Percentiles rank a stretch among this genome's conserved stretches.
phyloP scores from a whole-genome alignment of 1,140 invertebrate genomes.

The Plectrocnemia conspersa region DNA sequence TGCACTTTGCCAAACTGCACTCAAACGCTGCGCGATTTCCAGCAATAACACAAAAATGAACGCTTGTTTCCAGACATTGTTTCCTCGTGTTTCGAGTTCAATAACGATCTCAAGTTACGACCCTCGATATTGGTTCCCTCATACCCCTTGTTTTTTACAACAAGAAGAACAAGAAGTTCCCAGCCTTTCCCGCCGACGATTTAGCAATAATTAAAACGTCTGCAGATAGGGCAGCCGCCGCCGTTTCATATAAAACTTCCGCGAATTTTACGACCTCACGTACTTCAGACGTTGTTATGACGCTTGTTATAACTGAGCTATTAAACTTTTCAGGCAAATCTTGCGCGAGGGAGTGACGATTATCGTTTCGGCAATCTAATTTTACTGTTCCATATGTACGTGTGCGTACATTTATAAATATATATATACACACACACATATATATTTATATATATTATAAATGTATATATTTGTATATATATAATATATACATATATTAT shows the following conservation, averaged over 20 bases:
- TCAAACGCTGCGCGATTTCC: background rate
- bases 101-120: slow-evolving; percentile 13
- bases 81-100: background rate
- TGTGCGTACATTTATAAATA: background rate
- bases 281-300: background rate
- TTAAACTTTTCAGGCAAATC: background rate
- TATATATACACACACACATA: slow-evolving; percentile 1
- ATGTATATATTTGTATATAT: background rate
- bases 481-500: background rate
- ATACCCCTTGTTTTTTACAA: too few relatives aligned
- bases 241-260: slow-evolving; percentile 15
- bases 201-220: slow-evolving; percentile 13
- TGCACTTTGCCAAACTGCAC: too few relatives aligned
- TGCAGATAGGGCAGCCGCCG: background rate
- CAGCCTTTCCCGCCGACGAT: background rate
- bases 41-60: background rate
- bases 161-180: too few relatives aligned
- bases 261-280: slow-evolving; percentile 5
- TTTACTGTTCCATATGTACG: background rate
- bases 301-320: background rate
- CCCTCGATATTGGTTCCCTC: slow-evolving; percentile 12
- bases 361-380: background rate
- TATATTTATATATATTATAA: background rate
- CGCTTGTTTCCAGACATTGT: background rate
- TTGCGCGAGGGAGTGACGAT: background rate